phyloP scores from a whole-genome alignment of 2,888 invertebrate species.

The Hylaea fasciaria region DNA sequence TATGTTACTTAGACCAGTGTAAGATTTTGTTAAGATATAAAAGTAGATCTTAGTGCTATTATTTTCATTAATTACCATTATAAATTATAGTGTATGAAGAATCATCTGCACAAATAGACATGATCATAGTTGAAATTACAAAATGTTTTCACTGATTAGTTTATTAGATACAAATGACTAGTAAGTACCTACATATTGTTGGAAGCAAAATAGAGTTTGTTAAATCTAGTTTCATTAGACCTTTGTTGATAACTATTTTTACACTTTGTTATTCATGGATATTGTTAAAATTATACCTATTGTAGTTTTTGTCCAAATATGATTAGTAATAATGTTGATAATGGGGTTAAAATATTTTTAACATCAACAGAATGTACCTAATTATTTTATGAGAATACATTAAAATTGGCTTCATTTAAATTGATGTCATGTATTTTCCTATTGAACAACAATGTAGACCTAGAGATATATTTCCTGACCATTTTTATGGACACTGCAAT shows the following conservation, averaged over 20 bases:
- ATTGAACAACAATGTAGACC: constrained; percentile 11
- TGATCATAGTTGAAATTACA: constrained; percentile 32
- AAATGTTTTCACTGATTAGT: constrained; percentile 37
- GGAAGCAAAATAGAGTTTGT: constrained; percentile 41
- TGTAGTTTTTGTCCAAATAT: constrained; percentile 51
- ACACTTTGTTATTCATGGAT: constrained; percentile 50
- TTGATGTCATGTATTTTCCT: constrained; percentile 29
- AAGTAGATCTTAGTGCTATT: constrained; percentile 31
- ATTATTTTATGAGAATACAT: constrained; percentile 39
- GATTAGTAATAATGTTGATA: constrained; percentile 37
- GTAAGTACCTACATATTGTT: constrained; percentile 38
- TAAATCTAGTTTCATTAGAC: constrained; percentile 44
- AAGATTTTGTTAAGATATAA: constrained; percentile 36
- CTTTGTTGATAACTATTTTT: constrained; percentile 58
- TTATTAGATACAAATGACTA: constrained; percentile 22
- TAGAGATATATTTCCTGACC: constrained; percentile 19
- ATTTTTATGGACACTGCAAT: constrained; percentile 12
- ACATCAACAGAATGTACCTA: constrained; percentile 35
- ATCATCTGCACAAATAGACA: constrained; percentile 41
- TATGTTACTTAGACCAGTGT: constrained; percentile 22
- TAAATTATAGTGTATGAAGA: constrained; percentile 28
- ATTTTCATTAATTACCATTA: constrained; percentile 26
- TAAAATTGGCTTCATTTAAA: constrained; percentile 32
- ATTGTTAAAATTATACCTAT: constrained; percentile 51
- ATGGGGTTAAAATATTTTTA: constrained; percentile 24